Evolutionary conservation across 2,113 vertebrate species (phyloP).

Genomic region (Poecile atricapillus): DNA sequence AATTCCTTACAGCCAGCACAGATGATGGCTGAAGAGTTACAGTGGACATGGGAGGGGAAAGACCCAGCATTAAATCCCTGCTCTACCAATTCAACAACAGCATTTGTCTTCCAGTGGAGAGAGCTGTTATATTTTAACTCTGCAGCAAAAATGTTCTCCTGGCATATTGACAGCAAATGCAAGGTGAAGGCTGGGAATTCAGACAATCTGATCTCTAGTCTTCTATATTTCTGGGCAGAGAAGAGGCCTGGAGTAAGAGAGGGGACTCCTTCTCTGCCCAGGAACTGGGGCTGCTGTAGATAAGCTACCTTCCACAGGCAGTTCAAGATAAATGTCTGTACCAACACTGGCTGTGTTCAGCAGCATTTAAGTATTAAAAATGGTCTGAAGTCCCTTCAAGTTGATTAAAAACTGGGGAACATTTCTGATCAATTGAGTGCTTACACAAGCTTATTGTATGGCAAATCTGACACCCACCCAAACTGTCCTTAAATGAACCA

Average conservation of each 20-base stretch:
- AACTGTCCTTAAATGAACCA: background rate
- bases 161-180: background rate
- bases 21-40: background rate
- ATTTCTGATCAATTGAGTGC: background rate
- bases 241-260: background rate
- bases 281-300: background rate
- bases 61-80: background rate
- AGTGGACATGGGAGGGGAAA: background rate
- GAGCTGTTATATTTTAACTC: background rate
- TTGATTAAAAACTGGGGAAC: background rate
- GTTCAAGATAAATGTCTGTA: background rate
- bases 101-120: background rate
- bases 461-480: background rate
- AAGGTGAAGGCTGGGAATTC: background rate
- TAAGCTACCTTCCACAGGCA: background rate
- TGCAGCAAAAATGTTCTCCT: background rate
- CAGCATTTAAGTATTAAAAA: background rate
- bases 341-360: background rate
- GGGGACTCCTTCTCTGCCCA: rapidly evolving
- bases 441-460: background rate
- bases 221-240: no score
- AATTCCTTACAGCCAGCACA: background rate
- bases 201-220: background rate
- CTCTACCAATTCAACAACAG: background rate
- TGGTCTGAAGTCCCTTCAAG: background rate